Evolutionary conservation across 2,888 invertebrate genomes (phyloP), one percentile per base, ranked within the genome.

Genomic region (Latheticus oryzae): DNA sequence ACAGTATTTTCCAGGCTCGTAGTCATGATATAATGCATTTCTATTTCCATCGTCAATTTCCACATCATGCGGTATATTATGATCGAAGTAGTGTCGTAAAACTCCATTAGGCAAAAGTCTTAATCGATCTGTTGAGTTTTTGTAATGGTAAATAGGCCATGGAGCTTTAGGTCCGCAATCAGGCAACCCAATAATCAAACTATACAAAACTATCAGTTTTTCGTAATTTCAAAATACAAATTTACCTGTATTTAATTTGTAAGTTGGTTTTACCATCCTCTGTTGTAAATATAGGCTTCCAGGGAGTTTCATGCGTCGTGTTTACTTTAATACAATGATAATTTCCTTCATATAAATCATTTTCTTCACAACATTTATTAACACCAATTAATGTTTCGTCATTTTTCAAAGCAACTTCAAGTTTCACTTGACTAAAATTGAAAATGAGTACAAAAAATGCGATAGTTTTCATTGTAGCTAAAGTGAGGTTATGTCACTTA

Each of bases 351-450:
- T 87, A 84, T 50, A 92, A 78, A 76, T 92, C 89, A 67, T 86
- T 82, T 43, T 80, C 78, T 73, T 88, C 88, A 77, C 93, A 93
- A 73, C 93, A 93, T 82, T 93, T 93, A 73, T 89, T 89, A 63
- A 93, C 85, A 68, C 81, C 81, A 15, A 89, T 79, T 15, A 28
- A 24, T 23, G 11, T 15, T 15, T 51, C 52, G n/a, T 33, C 3
- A 7, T 28, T 35, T 42, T 47, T 60, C 40, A 5, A 11, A 2
- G 48, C 43, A 15, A 58, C 50, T 60, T 60, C 62, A 8, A 51
- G 35, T 15, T 55, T 43, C 11, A 42, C 33, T 30, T 19, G 11
- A 5, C 12, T n/a, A n/a, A n/a, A n/a, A n/a, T n/a, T 5, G 17
- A 40, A 16, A 26, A 33, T 21, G 15, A 56, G 1, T 5, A n/a